Conservation (phyloP, 2,888 invertebrate species). For the Sesia apiformis region DNA sequence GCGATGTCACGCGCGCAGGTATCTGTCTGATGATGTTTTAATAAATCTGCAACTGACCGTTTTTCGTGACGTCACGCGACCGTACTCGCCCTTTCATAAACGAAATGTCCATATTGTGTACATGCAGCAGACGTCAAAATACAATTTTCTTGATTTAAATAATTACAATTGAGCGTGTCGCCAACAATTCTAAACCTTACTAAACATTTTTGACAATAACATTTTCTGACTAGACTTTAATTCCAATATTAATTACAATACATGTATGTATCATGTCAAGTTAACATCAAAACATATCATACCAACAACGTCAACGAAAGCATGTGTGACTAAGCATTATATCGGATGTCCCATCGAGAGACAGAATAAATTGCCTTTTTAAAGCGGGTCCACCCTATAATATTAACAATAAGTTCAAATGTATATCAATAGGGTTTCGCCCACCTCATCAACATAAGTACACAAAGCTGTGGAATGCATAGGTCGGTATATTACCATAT, state of each 20-base stretch:
- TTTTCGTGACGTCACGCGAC: no score
- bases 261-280: constrained; percentile 17
- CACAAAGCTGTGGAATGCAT: constrained; percentile 60
- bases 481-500: constrained; percentile 53
- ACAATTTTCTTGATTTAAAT: no score
- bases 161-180: no score
- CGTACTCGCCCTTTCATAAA: no score
- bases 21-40: no score
- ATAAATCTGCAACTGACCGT: no score
- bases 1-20: no score
- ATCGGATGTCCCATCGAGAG: constrained; percentile 46
- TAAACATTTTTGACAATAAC: no score
- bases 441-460: constrained; percentile 70
- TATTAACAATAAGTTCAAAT: constrained; percentile 63
- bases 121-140: no score
- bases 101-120: no score
- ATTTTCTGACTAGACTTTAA: constrained; percentile 6
- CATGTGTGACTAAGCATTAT: constrained; percentile 45
- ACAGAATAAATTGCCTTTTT: constrained; percentile 63
- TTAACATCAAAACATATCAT: constrained; percentile 22
- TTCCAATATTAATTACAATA: constrained; percentile 16
- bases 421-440: constrained; percentile 68
- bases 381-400: constrained; percentile 53
- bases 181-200: no score
- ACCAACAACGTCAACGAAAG: constrained; percentile 22